Evolutionary conservation across 2,888 invertebrate species (phyloP), one percentile per base, ranked within the genome.

Genomic region (Globia sparganii): DNA sequence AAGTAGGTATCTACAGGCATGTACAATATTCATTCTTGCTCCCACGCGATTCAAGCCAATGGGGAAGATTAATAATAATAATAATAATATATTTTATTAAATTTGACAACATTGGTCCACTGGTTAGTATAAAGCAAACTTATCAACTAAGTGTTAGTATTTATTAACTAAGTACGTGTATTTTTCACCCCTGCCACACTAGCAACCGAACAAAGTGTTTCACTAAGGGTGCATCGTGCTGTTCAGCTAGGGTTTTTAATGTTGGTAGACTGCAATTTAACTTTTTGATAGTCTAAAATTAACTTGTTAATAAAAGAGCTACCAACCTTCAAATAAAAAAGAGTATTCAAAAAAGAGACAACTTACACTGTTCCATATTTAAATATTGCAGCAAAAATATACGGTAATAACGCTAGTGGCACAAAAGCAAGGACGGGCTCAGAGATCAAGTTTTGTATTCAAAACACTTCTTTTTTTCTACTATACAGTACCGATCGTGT

Each of bases 391-490:
- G 40, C 46, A 84, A 84, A 86, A 83, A 72, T 72, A 75, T 78
- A 84, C 80, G 73, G 43, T 82, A 62, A 78, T 75, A 74, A 84
- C 68, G 61, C 74, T 78, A 73, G 77, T 75, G 76, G 64, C 72
- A 86, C 76, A 82, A 85, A 86, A 76, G 77, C 88, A 89, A 89
- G 89, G 88, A 86, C 85, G 64, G 84, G 77, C 75, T 75, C 74
- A 79, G 85, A 87, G 82, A 87, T 87, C 87, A 87, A 86, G 89
- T 85, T 88, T 83, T 87, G 78, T 71, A 76, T 62, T 72, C 72
- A 73, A 66, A 78, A 67, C n/a, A 73, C 58, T 72, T 75, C 15
- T 82, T 84, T 78, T 77, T 78, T 81, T 34, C 72, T 77, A 84
- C 69, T 74, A 37, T 78, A 74, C 78, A n/a, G n/a, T n/a, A n/a